Conservation (phyloP, 2,113 vertebrate genomes). For the Lophura nycthemera region DNA sequence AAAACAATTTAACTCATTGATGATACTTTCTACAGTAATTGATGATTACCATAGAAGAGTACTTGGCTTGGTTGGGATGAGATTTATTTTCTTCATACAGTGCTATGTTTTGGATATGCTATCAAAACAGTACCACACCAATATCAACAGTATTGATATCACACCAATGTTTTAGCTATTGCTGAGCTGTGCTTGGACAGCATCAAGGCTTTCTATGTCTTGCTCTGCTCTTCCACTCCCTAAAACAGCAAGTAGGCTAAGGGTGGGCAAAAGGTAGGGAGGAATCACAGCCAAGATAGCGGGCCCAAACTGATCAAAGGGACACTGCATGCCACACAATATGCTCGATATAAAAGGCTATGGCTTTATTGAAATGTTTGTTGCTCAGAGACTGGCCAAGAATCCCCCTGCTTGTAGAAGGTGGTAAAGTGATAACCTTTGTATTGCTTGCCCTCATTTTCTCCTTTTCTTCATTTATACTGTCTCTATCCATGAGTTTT, state of each 20-base stretch:
- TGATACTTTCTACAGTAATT: background rate
- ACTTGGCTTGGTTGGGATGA: background rate
- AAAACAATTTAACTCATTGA: background rate
- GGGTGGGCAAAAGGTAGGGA: background rate
- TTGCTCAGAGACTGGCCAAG: background rate
- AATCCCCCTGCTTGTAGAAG: background rate
- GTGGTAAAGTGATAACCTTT: fast-evolving
- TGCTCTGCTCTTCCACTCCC: background rate
- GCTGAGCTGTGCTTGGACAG: background rate
- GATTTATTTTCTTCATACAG: background rate
- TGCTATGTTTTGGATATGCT: background rate
- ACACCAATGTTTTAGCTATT: background rate
- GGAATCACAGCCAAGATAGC: background rate
- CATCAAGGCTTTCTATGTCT: background rate
- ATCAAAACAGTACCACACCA: background rate
- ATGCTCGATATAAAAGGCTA: background rate
- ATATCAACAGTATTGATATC: background rate
- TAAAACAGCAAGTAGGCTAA: background rate
- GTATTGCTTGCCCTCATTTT: fast-evolving
- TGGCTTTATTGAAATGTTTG: background rate
- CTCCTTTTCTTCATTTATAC: background rate
- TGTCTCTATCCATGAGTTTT: background rate
- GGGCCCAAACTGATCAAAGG: background rate
- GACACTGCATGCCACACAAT: background rate
- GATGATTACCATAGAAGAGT: background rate